Conservation (phyloP, 2,888 invertebrate species). For the Cheilosia soror region DNA sequence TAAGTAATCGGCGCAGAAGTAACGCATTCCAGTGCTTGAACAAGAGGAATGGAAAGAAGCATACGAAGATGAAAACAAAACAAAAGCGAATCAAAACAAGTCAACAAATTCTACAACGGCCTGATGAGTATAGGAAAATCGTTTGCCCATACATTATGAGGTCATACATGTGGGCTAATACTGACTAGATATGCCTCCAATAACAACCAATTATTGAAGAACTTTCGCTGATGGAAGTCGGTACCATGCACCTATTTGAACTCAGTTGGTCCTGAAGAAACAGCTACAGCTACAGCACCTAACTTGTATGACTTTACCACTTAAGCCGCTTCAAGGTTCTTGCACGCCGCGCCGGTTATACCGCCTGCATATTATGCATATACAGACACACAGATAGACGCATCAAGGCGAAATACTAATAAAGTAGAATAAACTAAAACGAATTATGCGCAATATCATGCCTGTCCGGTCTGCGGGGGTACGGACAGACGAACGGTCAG, state of each 20-base stretch:
- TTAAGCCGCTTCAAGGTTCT: constrained; percentile 46
- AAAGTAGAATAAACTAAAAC: constrained; percentile 2
- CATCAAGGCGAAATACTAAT: constrained; percentile 12
- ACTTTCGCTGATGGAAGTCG: constrained; percentile 44
- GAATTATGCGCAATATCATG: not conserved
- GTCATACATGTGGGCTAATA: constrained; percentile 31
- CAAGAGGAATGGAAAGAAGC: constrained; percentile 16
- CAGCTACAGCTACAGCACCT: not conserved
- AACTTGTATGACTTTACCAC: constrained; percentile 17
- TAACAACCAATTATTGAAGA: not conserved
- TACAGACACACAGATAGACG: constrained; percentile 2
- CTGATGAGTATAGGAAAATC: not conserved
- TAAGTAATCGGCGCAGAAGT: constrained; percentile 17
- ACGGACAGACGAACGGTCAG: not conserved
- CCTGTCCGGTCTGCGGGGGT: not conserved
- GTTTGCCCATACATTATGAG: constrained; percentile 45
- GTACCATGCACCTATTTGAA: not conserved
- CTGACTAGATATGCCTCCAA: not conserved
- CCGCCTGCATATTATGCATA: constrained; percentile 6
- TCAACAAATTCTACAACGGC: constrained; percentile 38
- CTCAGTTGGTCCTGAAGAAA: constrained; percentile 7
- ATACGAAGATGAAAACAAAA: constrained; percentile 63
- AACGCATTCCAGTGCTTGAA: constrained; percentile 40
- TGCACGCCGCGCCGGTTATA: constrained; percentile 30
- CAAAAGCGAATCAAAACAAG: constrained; percentile 70